Evolutionary conservation across 2,888 invertebrate species (phyloP), one percentile per base, ranked within the genome.

Genomic region (Malthinus seriepunctatus): DNA sequence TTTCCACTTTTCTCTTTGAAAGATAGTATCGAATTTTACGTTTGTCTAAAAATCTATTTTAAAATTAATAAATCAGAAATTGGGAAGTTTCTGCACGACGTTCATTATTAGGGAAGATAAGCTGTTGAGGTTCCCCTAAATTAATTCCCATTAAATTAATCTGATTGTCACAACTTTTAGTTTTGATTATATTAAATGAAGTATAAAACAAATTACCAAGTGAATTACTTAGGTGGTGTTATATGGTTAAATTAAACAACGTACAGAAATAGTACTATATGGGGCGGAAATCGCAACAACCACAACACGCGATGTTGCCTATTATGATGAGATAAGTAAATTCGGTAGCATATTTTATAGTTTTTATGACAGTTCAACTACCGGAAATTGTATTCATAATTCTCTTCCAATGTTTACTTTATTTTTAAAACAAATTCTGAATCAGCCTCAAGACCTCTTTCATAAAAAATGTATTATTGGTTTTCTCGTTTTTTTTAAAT

Each of bases 341-440:
- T 45, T 45, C 53, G 37, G 45, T 51, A 46, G 34, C 56, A 56
- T 60, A 60, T 60, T 56, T 60, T 47, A 56, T 15, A 35, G 54
- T 58, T 61, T 58, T 64, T 62, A 62, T 57, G 62, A 64, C 62
- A 55, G 50, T 47, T 38, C 50, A 48, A 47, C 56, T 51, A 62
- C 64, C 63, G 63, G 63, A 59, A 63, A 63, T 64, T 56, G 64
- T 57, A 63, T 61, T 64, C 65, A 65, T 65, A 65, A 65, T 63
- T 65, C 60, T 51, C 51, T 58, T 52, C n/a, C 63, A 58, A 47
- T 57, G 56, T 57, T 63, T 60, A 45, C 57, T 52, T 53, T 46
- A n/a, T 23, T 23, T 23, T 23, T 23, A 23, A 23, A 23, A 58
- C 55, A 56, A n/a, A n/a, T 51, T 60, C 51, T 32, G 55, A 55